Evolutionary conservation across 1,140 invertebrate species (phyloP), one percentile per base, ranked within the genome.

Genomic region (Aplysia californica): DNA sequence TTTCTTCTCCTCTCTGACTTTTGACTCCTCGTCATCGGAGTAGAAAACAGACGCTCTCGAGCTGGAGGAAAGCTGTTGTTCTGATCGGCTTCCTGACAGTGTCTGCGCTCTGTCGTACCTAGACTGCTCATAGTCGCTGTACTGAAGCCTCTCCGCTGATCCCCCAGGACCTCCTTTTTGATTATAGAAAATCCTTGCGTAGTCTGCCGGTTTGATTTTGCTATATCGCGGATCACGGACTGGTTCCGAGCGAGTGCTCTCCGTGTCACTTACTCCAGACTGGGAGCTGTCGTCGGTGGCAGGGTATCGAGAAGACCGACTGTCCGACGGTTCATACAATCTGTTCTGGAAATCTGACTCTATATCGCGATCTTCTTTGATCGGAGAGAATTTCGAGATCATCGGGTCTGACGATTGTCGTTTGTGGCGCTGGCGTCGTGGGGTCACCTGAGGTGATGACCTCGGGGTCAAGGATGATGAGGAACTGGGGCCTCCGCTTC

Each of bases 1-100:
- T 78, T 93, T 92, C 82, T 92, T 93, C 80, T 93, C 92, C 83
- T 93, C 92, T 2, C 84, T 76, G 10, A 73, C 70, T 70, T 79
- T 83, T 64, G 76, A 75, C 44, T 86, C 84, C 35, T 87, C 85
- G 58, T 87, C 82, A 59, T 84, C 85, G 0, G 80, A 78, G 73
- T 79, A 80, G 70, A 81, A 83, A 0, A 78, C 70, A 31, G 79
- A 76, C 36, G 26, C 44, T 39, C 23, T 44, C 36, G 26, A 61
- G 66, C 23, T 70, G n/a, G 72, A 70, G 23, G 77, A 61, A 41
- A 82, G 66, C 20, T 79, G 77, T n/a, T 79, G 74, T 29, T 83
- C 82, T 1, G 82, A 83, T 20, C 78, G 56, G 50, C 82, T 83
- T n/a, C 76, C 76, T 1, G 78, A 78, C 41, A 83, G 41, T 20